Evolutionary conservation across 2,113 vertebrate genomes (phyloP), one percentile per base, ranked within the genome.

Genomic region (Caranx melampygus): DNA sequence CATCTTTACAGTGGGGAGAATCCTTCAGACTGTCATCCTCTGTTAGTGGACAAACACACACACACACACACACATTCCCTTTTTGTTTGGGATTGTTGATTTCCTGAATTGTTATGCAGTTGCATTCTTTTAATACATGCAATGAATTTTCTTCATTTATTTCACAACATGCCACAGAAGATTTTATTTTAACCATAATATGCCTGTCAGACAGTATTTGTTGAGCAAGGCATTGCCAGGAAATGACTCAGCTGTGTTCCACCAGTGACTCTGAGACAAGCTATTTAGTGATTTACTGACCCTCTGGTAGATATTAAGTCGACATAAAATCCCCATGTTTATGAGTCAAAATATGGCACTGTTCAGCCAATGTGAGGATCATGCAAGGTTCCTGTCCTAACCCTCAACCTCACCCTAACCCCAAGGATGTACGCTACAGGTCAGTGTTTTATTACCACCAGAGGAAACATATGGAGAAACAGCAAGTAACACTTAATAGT

Each of bases 171-270:
- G 42, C 75, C 69, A 72, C 80, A 69, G 40, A 76, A 67, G 21
- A 74, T 81, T 89, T 84, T 69, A 78, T 89, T 87, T 80, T 74
- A 83, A 75, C 69, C 69, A 74, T 81, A 69, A 81, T 79, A 79
- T 89, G 82, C 66, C 57, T 90, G 86, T 92, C 87, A 86, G 81
- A 75, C 82, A 84, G 31, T 77, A 78, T 91, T 87, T 84, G 83
- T 77, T 87, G 71, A 75, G 45, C 33, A 54, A 85, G 71, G 49
- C 57, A 66, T 3, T 81, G 85, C 85, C 88, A 91, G 69, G 74
- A 77, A 88, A 76, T 92, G 83, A 91, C 78, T 92, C 79, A 89
- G 52, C 84, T 84, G 87, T 83, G 81, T 85, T 88, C 87, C 71
- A 82, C 71, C 66, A 79, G 72, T 79, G 70, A 90, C 75, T 85